Evolutionary conservation across 2,113 vertebrate species (phyloP).

Genomic region (Periophthalmus modestus): DNA sequence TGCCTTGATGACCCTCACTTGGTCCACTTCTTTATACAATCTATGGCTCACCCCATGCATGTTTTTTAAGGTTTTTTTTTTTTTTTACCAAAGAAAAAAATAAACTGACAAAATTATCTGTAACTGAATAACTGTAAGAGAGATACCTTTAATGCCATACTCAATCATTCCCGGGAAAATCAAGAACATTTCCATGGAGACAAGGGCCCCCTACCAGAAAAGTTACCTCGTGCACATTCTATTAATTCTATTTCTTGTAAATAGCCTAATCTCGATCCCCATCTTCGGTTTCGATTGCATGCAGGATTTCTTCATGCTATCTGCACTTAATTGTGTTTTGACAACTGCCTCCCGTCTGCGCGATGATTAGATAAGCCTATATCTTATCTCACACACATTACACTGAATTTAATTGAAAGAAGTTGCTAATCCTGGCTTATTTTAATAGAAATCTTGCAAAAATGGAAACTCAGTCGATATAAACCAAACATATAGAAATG

Average conservation of each 20-base stretch:
- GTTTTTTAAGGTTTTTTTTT: no score
- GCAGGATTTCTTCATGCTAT: not conserved
- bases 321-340: not conserved
- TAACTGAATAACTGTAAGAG: no score
- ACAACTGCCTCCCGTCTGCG: not conserved
- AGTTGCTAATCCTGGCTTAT: not conserved
- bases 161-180: no score
- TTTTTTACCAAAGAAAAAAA: no score
- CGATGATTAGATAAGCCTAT: not conserved
- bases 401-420: not conserved
- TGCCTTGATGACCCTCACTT: no score
- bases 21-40: no score
- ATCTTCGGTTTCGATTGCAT: not conserved
- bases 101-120: no score
- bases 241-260: not conserved
- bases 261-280: not conserved
- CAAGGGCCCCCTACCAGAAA: no score
- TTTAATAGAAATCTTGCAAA: no score
- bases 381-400: not conserved
- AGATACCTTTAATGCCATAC: no score
- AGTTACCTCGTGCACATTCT: not conserved
- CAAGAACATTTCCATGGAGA: no score
- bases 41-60: no score
- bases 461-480: not conserved
- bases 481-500: not conserved